These are phyloP conservation scores for Smittia aterrima DNA, from an alignment of 2,888 invertebrate genomes.

Conservation along the genomic window DNA sequence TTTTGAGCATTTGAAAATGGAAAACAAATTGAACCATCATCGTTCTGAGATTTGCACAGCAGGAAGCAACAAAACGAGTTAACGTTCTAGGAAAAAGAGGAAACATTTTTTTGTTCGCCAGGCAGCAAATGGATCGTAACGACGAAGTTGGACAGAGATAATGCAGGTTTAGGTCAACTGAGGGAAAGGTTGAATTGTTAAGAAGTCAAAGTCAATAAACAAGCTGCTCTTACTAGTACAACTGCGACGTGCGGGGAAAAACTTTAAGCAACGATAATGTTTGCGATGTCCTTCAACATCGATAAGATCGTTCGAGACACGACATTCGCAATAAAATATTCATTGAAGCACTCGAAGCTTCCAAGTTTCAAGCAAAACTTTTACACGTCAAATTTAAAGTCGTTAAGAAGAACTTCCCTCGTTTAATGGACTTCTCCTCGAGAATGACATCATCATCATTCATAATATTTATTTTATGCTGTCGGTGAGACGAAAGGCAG, in stretches of 20 bases:
- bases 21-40: slow-evolving; percentile 41
- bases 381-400: no score
- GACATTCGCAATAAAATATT: no score
- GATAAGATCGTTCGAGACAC: no score
- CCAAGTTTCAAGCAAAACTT: not conserved
- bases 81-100: slow-evolving; percentile 3
- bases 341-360: not conserved
- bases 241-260: not conserved
- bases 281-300: not conserved
- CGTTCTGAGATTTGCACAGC: slow-evolving; percentile 35
- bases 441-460: not conserved
- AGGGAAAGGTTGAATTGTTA: slow-evolving; percentile 14
- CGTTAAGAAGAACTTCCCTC: not conserved
- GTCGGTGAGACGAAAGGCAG: not conserved
- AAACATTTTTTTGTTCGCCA: not conserved
- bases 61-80: slow-evolving; percentile 25
- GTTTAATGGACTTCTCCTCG: not conserved
- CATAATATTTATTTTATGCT: not conserved
- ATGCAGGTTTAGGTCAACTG: not conserved
- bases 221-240: not conserved
- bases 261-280: not conserved
- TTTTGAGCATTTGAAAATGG: slow-evolving; percentile 19
- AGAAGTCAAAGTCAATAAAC: slow-evolving; percentile 20
- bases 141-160: not conserved
- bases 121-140: not conserved